Evolutionary conservation across 2,797 vertebrate genomes (phyloP).

Genomic region (Balearica regulorum): DNA sequence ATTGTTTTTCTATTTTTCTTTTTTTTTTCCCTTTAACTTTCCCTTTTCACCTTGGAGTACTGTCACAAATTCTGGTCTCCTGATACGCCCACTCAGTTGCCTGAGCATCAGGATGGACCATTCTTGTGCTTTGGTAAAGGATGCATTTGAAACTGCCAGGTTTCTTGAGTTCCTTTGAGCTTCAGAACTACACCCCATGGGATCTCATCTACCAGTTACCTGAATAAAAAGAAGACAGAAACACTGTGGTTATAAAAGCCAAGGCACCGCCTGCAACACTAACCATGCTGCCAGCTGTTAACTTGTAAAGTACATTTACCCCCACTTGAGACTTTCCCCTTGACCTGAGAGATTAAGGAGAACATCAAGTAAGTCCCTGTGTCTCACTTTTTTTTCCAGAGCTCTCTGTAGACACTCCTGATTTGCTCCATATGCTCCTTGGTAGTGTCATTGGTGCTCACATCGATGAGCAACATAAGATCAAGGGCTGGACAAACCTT

Average conservation of each 20-base stretch:
- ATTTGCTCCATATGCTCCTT: not conserved
- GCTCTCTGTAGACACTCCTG: not conserved
- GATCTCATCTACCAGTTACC: not conserved
- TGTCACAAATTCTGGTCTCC: not conserved
- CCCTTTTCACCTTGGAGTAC: not conserved
- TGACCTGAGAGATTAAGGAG: not conserved
- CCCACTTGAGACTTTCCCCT: not conserved
- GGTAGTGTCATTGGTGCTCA: not conserved
- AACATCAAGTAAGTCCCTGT: fast-evolving
- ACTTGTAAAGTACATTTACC: not conserved
- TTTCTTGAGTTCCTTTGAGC: not conserved
- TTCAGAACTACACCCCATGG: not conserved
- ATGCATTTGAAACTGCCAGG: not conserved
- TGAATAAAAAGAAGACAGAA: not conserved
- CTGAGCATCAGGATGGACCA: not conserved
- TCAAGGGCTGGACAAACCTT: not conserved
- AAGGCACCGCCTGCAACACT: not conserved
- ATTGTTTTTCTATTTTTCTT: not conserved
- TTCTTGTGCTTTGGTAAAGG: not conserved
- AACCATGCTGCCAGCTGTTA: not conserved
- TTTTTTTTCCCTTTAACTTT: not conserved
- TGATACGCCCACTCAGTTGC: not conserved
- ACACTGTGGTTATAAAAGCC: not conserved
- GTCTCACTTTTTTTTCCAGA: not conserved
- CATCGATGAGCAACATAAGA: not conserved